These are phyloP conservation scores for Drosophila erecta DNA, from an alignment of 1,140 invertebrate genomes.

Conservation along the genomic window DNA sequence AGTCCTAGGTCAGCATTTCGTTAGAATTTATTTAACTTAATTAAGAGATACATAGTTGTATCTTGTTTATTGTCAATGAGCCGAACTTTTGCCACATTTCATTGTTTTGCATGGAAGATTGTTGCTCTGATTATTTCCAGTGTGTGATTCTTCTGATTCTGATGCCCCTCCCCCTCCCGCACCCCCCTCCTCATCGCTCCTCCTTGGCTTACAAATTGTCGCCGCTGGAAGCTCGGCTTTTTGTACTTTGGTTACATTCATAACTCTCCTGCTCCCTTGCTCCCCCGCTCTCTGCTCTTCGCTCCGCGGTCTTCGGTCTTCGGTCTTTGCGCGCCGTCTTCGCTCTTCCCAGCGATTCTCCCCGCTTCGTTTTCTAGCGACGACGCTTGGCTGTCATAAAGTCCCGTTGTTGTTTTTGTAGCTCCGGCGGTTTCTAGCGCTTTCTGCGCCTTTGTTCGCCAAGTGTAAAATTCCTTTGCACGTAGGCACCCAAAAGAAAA, in stretches of 20 bases:
- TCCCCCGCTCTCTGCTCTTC: too few species aligned
- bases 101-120: background rate
- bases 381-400: conserved; percentile 71
- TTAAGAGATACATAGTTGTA: too few species aligned
- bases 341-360: conserved; percentile 16
- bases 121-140: conserved; percentile 28
- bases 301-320: conserved; percentile 10
- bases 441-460: conserved; percentile 65
- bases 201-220: conserved; percentile 27
- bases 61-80: background rate
- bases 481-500: conserved; percentile 65
- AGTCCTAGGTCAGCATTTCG: background rate
- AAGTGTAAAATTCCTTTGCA: conserved; percentile 81
- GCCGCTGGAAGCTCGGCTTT: conserved; percentile 33
- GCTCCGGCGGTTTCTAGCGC: conserved; percentile 46
- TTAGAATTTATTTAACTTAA: background rate
- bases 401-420: conserved; percentile 74
- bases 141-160: conserved; percentile 71
- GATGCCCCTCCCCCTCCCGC: conserved; percentile 53
- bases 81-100: too few species aligned
- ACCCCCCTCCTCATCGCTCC: conserved; percentile 32
- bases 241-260: conserved; percentile 50
- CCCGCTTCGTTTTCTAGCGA: conserved; percentile 68
- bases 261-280: conserved; percentile 5
- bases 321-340: background rate